Conservation (phyloP, 2,113 vertebrate species). For the Rissa tridactyla region DNA sequence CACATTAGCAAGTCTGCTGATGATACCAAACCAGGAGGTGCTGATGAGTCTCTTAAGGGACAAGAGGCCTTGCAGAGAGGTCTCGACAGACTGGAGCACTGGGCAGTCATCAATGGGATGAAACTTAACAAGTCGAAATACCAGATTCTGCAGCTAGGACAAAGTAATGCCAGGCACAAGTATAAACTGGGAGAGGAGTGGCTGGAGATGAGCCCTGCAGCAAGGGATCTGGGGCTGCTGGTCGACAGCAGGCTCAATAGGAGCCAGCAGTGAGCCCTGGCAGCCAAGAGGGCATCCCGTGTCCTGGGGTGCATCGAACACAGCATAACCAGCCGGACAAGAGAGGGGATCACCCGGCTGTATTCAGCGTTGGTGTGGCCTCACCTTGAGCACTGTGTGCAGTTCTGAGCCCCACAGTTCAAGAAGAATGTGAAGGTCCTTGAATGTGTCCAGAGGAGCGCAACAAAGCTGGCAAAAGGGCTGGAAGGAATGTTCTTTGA, state of each 20-base stretch:
- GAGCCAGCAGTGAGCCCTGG: background rate
- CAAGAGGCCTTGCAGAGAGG: background rate
- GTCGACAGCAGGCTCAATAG: background rate
- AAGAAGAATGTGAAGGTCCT: background rate
- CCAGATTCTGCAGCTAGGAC: background rate
- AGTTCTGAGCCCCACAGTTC: background rate
- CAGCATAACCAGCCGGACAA: background rate
- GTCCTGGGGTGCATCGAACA: background rate
- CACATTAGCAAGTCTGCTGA: background rate
- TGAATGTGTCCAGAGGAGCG: background rate
- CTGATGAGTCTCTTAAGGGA: background rate
- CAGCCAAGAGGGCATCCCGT: background rate
- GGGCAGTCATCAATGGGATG: background rate
- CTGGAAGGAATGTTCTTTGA: background rate
- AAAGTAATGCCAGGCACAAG: background rate
- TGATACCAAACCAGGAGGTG: background rate
- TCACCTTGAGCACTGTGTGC: background rate
- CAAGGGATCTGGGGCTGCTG: background rate
- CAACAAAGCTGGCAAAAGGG: background rate
- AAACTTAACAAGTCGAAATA: background rate
- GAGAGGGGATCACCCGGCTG: background rate
- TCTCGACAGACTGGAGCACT: background rate
- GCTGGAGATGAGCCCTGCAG: background rate
- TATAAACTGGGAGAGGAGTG: background rate
- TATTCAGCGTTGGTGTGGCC: background rate